Conservation (phyloP, 2,888 invertebrate genomes). For the Xylota segnis region DNA sequence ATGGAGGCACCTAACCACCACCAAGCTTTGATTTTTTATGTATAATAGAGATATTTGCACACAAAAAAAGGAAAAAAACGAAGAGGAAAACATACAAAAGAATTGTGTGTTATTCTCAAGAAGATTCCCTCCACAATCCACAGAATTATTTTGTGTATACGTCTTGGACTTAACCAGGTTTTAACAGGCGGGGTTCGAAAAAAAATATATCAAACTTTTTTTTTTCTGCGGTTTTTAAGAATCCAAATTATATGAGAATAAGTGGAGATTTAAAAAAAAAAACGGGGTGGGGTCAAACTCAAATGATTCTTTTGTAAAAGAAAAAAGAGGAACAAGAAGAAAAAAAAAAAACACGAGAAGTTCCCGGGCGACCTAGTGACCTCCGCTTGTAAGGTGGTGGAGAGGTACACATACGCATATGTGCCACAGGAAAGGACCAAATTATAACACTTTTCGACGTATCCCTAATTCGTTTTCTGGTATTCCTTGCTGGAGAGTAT, state of each 20-base stretch:
- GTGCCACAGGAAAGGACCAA: slow-evolving; percentile 58
- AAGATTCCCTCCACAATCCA: slow-evolving; percentile 69
- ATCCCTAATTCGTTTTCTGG: slow-evolving; percentile 34
- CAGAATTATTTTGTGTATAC: slow-evolving; percentile 69
- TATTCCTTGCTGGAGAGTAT: slow-evolving; percentile 7
- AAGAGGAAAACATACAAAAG: slow-evolving; percentile 37
- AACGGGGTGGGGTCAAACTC: slow-evolving; percentile 65
- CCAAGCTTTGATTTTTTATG: slow-evolving; percentile 76
- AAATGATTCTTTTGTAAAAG: slow-evolving; percentile 21
- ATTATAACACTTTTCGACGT: slow-evolving; percentile 66
- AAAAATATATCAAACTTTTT: background rate
- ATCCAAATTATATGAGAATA: slow-evolving; percentile 38
- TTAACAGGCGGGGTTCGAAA: slow-evolving; percentile 63
- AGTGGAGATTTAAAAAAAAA: slow-evolving; percentile 20
- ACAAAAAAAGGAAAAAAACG: slow-evolving; percentile 33
- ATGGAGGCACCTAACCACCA: slow-evolving; percentile 63
- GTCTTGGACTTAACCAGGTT: slow-evolving; percentile 51
- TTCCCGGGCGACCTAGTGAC: slow-evolving; percentile 85
- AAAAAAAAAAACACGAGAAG: slow-evolving; percentile 54
- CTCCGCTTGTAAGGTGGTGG: slow-evolving; percentile 78
- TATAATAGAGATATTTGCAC: slow-evolving; percentile 72
- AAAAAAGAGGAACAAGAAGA: slow-evolving; percentile 37
- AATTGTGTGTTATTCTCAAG: slow-evolving; percentile 36
- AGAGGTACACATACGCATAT: slow-evolving; percentile 68
- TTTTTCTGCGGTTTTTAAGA: background rate